Base-by-base conservation (phyloP, 2,888 invertebrate species). In the Pammene fasciana region DNA sequence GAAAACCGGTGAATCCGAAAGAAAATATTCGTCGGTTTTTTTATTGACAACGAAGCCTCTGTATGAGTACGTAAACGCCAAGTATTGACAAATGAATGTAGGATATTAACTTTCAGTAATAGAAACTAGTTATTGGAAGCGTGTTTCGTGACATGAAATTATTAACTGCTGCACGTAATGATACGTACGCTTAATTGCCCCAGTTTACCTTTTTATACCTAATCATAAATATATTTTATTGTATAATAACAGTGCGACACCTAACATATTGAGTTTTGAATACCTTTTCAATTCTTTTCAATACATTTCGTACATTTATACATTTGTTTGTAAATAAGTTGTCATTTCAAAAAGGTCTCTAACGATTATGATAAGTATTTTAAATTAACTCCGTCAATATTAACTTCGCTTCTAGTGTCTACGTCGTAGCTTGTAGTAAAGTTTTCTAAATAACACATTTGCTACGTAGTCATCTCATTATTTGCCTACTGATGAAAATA, bases 141-240 rank as follows among this genome's bases (percentile, higher is more conserved):
- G 46, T 60, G 59, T 46, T 13, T 60, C 59, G 59, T 46, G 34
- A 46, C 46, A 18, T 50, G 16, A 9, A 50, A 50, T 50, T 10
- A 64, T 64, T 52, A 64, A 26, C 41, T 14, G 26, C 72, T 65
- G 68, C 74, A 72, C 71, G 70, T 72, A 65, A 65, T 43, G 72
- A 71, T 67, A 16, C 56, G 26, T 26, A 26, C 56, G 16, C 18
- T 57, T 41, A 41, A 36, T n/a, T 10, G 54, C 41, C 41, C 16
- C 16, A 11, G 41, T 4, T 48, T 48, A 48, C 2, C 45, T 18
- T 59, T 34, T 45, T 45, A 26, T 26, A 26, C 34, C 46, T 60
- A 34, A 55, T 60, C 46, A 26, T 43, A 14, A 56, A 56, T 41
- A 6, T 18, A 18, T 11, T 13, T 18, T 11, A 6, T 52, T 13